Conservation (phyloP, 2,888 invertebrate genomes). For the Dexiosoma caninum region DNA sequence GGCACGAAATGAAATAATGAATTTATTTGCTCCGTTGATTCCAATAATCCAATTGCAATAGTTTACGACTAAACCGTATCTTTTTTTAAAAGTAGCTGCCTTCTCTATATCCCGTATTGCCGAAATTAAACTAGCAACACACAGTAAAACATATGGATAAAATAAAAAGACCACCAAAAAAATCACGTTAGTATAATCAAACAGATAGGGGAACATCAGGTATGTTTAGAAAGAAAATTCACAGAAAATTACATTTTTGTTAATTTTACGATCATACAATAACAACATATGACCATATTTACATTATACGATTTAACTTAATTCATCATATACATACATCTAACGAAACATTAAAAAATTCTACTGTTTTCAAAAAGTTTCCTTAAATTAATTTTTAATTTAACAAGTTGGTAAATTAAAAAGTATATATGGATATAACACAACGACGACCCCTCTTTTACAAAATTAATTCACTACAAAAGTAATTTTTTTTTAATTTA, state of each 20-base stretch:
- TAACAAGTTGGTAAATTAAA: neutral
- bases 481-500: constrained; percentile 43
- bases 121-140: constrained; percentile 55
- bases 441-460: constrained; percentile 30
- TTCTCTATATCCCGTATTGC: constrained; percentile 29
- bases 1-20: constrained; percentile 2
- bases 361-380: neutral
- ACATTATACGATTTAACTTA: neutral
- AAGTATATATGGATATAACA: neutral
- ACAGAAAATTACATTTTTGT: constrained; percentile 41
- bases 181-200: too few species aligned
- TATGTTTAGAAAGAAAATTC: constrained; percentile 19
- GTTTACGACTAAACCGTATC: constrained; percentile 21
- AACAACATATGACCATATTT: neutral
- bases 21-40: neutral
- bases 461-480: constrained; percentile 56
- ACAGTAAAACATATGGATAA: constrained; percentile 45
- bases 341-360: neutral
- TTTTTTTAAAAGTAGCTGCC: constrained; percentile 44
- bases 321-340: neutral
- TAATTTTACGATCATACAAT: constrained; percentile 37
- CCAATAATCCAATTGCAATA: neutral
- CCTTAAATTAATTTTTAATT: neutral
- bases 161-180: constrained; percentile 17
- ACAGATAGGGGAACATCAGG: constrained; percentile 31